phyloP scores from a whole-genome alignment of 2,113 vertebrate species.

The Archocentrus centrarchus region DNA sequence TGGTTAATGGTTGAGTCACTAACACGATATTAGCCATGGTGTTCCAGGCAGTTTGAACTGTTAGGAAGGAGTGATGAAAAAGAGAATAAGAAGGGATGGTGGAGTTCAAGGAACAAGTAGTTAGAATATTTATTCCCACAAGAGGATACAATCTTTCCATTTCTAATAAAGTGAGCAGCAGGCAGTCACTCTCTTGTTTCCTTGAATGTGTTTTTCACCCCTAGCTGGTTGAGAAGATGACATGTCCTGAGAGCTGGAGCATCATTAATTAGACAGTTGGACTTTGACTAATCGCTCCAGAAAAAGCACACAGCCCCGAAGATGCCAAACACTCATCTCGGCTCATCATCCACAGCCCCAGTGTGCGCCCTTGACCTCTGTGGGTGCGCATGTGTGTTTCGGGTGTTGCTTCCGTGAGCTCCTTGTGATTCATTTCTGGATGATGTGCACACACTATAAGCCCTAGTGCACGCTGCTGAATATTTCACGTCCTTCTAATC shows the following conservation, averaged over 20 bases:
- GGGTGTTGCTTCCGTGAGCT: slow-evolving; percentile 49
- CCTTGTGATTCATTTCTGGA: slow-evolving; percentile 60
- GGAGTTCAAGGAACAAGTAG: slow-evolving; percentile 36
- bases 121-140: slow-evolving; percentile 27
- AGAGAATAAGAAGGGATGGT: slow-evolving; percentile 3
- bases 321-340: slow-evolving; percentile 75
- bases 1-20: slow-evolving; percentile 74
- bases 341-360: slow-evolving; percentile 65
- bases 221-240: slow-evolving; percentile 59
- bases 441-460: slow-evolving; percentile 47
- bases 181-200: slow-evolving; percentile 46
- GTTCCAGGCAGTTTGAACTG: slow-evolving; percentile 60
- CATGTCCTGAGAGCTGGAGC: slow-evolving; percentile 69
- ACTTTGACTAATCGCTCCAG: slow-evolving; percentile 80
- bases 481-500: slow-evolving; percentile 14
- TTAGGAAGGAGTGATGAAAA: slow-evolving; percentile 53
- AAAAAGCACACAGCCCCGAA: slow-evolving; percentile 79
- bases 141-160: slow-evolving; percentile 29
- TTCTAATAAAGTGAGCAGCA: slow-evolving; percentile 48
- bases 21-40: slow-evolving; percentile 72
- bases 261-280: slow-evolving; percentile 81
- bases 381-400: slow-evolving; percentile 23
- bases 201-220: slow-evolving; percentile 60
- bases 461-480: background rate
- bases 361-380: slow-evolving; percentile 69